Evolutionary conservation across 2,113 vertebrate genomes (phyloP).

Genomic region (Falcunculus frontatus): DNA sequence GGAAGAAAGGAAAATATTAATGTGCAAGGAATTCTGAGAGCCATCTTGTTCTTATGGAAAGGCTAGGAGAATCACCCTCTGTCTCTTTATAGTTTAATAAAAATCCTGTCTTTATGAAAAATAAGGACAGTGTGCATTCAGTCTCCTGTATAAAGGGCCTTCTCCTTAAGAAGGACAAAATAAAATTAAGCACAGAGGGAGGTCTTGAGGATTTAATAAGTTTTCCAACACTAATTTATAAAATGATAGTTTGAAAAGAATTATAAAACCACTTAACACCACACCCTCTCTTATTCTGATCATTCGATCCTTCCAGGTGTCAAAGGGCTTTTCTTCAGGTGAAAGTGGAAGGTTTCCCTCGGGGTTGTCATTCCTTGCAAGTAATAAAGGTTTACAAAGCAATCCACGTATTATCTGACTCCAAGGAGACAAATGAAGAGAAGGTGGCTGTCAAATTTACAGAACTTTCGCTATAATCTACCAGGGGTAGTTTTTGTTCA

Average conservation of each 20-base stretch:
- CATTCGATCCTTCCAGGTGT: neutral
- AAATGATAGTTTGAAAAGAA: neutral
- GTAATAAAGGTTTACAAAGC: neutral
- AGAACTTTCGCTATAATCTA: neutral
- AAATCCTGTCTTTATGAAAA: neutral
- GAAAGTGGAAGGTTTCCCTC: neutral
- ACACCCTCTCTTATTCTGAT: neutral
- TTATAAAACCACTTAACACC: neutral
- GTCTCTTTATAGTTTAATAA: neutral
- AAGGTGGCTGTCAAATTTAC: neutral
- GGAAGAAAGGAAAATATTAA: neutral
- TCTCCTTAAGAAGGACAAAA: neutral
- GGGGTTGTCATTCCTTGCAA: neutral
- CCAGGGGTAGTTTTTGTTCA: neutral
- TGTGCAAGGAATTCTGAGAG: neutral
- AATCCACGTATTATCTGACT: neutral
- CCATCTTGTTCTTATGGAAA: neutral
- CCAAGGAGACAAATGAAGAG: neutral
- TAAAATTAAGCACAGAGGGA: neutral
- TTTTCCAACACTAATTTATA: neutral
- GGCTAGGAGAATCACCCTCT: neutral
- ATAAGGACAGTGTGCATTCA: neutral
- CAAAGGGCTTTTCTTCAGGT: neutral
- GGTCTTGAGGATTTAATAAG: neutral
- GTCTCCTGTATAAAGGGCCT: neutral